Evolutionary conservation across 2,888 invertebrate species (phyloP), one percentile per base, ranked within the genome.

Genomic region (Cactoblastis cactorum): DNA sequence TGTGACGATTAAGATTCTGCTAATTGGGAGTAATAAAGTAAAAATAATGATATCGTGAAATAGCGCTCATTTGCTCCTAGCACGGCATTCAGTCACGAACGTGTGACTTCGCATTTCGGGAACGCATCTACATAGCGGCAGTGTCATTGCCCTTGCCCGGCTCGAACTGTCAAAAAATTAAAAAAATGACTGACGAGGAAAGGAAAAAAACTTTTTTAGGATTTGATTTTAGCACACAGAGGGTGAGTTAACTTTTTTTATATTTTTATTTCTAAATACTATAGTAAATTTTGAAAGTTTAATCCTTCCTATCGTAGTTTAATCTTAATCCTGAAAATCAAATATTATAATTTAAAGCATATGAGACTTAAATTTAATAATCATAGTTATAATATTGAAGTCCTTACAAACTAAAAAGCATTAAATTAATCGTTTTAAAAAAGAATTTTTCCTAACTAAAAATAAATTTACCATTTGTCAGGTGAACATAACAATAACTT

Each of bases 151-250:
- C 63, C 65, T 59, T 57, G 64, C 22, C 41, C 32, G 34, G 39
- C 32, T 19, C 57, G 64, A 54, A 63, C 76, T 83, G 84, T 82
- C 83, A 83, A 74, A 80, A 72, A 61, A 59, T 52, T 53, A 64
- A 68, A 76, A 80, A 83, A 74, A 89, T 89, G 88, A 75, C 67
- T 50, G 86, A 77, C 56, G 80, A 80, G 69, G 67, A 63, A 53
- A 72, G 65, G 67, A 78, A 73, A 59, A 84, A 86, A 75, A 93
- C 93, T 63, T 96, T 93, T 90, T 91, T 96, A 68, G 96, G 96
- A 53, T 91, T 96, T 67, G 96, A 96, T 91, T 92, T 96, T 74
- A 96, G 96, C 78, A 96, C 96, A 15, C 96, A 96, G 86, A 95
- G 95, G 93, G 96, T 95, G 86, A 81, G 87, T 77, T 53, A n/a